Conservation (phyloP, 2,797 vertebrate species). For the Sparidentex hasta region DNA sequence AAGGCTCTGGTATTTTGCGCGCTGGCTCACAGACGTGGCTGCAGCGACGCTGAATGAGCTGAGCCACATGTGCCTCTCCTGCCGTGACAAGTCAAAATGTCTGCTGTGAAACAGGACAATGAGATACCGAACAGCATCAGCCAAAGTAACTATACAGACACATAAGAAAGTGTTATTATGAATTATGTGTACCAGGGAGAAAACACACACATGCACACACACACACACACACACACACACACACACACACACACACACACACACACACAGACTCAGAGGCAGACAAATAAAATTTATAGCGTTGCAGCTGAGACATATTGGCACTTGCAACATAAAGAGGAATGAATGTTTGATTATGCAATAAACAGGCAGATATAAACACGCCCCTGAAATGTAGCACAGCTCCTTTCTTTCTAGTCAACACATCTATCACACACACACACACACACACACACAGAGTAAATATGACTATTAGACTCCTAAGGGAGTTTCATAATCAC, state of each 20-base stretch:
- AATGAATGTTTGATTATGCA: constrained; percentile 64
- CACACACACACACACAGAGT: constrained; percentile 26
- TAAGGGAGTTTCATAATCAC: constrained; percentile 54
- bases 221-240: neutral
- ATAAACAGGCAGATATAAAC: constrained; percentile 46
- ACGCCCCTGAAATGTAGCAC: constrained; percentile 39
- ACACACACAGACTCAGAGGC: neutral
- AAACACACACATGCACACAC: neutral
- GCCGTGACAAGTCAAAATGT: neutral
- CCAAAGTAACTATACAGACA: neutral
- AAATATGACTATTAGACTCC: constrained; percentile 54
- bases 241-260: neutral
- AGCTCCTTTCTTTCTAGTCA: constrained; percentile 1
- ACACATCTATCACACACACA: constrained; percentile 27
- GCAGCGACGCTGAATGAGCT: neutral
- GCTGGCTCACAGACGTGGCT: neutral
- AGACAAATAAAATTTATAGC: constrained; percentile 10
- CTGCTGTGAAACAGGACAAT: neutral
- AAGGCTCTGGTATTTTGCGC: neutral
- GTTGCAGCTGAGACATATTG: neutral
- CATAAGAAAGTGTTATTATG: neutral
- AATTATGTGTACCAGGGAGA: neutral
- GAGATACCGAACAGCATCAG: neutral
- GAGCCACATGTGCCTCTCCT: neutral
- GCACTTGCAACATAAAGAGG: constrained; percentile 44